Percentiles rank a stretch among this genome's conserved stretches.
Conservation (phyloP, 2,113 vertebrate species). For the Neogobius melanostomus region DNA sequence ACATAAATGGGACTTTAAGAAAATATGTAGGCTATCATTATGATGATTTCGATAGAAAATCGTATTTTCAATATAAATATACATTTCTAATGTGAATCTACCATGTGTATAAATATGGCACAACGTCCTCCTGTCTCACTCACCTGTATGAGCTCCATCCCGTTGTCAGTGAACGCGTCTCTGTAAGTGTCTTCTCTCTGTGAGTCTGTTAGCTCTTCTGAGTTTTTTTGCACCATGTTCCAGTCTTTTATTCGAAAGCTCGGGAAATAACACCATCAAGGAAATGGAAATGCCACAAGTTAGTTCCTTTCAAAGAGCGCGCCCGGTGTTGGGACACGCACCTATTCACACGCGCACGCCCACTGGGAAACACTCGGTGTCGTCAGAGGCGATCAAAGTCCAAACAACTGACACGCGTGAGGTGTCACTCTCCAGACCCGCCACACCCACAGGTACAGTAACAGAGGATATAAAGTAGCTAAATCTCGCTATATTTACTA, state of each 20-base stretch:
- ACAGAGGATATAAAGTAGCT: neutral
- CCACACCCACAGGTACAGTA: neutral
- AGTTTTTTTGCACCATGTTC: neutral
- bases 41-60: no score
- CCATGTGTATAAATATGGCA: neutral
- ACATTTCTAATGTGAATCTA: neutral
- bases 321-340: neutral
- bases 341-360: neutral
- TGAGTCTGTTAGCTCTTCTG: neutral
- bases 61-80: neutral
- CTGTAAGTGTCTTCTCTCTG: neutral
- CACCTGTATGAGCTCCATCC: constrained; percentile 45
- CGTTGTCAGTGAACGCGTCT: neutral
- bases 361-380: neutral
- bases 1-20: no score
- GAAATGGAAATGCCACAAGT: constrained; percentile 50
- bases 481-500: neutral
- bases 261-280: constrained; percentile 67
- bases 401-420: no score
- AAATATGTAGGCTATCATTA: no score
- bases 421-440: neutral
- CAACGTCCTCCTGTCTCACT: constrained; percentile 12
- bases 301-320: constrained; percentile 16
- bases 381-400: neutral
- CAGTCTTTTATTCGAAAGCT: constrained; percentile 18